Evolutionary conservation across 1,140 invertebrate species (phyloP), one percentile per base, ranked within the genome.

Genomic region (Zaprionus ghesquierei): DNA sequence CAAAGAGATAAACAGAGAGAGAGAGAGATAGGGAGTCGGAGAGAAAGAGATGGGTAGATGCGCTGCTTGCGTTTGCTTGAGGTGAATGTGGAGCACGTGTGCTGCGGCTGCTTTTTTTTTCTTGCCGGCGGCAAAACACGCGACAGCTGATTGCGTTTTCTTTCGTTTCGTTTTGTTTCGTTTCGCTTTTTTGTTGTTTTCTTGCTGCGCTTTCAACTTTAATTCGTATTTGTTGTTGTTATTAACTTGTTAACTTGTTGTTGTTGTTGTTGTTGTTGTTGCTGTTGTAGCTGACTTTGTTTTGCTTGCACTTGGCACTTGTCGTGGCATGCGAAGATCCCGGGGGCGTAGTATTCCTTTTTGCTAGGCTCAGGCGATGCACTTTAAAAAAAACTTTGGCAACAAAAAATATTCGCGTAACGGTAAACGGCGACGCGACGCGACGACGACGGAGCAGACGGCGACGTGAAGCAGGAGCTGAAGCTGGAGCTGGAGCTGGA

Each of bases 61-160:
- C 25, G n/a, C n/a, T n/a, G 12, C 10, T 3, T 2, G 35, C n/a
- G 35, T n/a, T 15, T n/a, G 35, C 35, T 41, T 41, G 35, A 41
- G n/a, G 5, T 41, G 35, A n/a, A 18, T 41, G 33, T 49, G 54
- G 38, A 81, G 75, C 78, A 87, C 81, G 78, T 75, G 82, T 86
- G 65, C 12, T 55, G 53, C 22, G 27, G 31, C 27, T 20, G 59
- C 53, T 38, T n/a, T n/a, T n/a, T n/a, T n/a, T n/a, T n/a, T n/a
- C 41, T 8, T 35, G 70, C 75, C 75, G 75, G 70, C 75, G 75
- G 75, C 70, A 69, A 77, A 74, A 77, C 74, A 73, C 58, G 53
- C 75, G 58, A 60, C 69, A 66, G 68, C 68, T 55, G 59, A 12
- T 38, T n/a, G n/a, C n/a, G 33, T 13, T 22, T 58, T 51, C 35